These are phyloP conservation scores for Avahi laniger DNA, from an alignment of 2,797 vertebrate genomes.

Conservation along the genomic window DNA sequence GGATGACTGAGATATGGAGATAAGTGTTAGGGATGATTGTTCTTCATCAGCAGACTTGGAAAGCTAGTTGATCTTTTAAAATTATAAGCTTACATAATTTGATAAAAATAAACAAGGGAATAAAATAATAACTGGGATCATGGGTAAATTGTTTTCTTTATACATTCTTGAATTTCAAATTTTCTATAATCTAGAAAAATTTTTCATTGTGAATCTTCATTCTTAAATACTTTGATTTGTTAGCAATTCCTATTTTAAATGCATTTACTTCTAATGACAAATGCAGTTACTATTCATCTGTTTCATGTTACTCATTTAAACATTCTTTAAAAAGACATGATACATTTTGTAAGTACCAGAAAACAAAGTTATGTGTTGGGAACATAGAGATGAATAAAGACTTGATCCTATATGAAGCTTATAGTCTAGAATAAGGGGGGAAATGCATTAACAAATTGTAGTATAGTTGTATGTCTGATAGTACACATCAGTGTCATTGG, in stretches of 20 bases:
- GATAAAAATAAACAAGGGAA: background rate
- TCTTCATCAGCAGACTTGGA: background rate
- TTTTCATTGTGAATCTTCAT: background rate
- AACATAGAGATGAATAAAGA: background rate
- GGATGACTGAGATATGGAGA: background rate
- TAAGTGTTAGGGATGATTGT: background rate
- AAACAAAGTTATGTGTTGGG: background rate
- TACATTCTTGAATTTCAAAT: background rate
- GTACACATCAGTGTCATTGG: background rate
- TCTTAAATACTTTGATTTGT: background rate
- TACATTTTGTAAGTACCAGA: constrained; percentile 7
- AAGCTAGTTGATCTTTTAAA: background rate
- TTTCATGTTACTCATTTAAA: background rate
- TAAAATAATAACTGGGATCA: background rate
- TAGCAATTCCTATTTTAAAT: constrained; percentile 19
- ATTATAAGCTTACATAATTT: background rate
- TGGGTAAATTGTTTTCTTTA: background rate
- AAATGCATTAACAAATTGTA: background rate
- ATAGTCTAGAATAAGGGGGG: background rate
- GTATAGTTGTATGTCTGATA: background rate
- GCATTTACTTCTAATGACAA: background rate
- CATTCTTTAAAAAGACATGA: background rate
- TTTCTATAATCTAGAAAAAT: background rate
- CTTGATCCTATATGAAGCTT: background rate
- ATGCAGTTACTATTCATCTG: background rate